Percentiles rank a stretch among this genome's conserved stretches.
phyloP scores from a whole-genome alignment of 2,113 vertebrate species.

The Pardalotus punctatus region DNA sequence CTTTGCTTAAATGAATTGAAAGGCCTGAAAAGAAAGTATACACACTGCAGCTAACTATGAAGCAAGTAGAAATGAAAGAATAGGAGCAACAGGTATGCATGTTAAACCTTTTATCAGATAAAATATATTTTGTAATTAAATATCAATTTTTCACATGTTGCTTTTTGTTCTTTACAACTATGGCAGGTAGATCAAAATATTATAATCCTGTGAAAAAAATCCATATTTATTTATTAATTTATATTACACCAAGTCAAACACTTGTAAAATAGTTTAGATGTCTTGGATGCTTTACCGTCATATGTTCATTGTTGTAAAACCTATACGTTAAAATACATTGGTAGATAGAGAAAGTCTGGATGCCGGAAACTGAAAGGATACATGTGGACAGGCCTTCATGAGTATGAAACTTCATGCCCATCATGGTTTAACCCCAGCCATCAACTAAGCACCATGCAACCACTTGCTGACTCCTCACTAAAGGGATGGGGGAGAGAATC shows the following conservation, averaged over 20 bases:
- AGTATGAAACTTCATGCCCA: not conserved
- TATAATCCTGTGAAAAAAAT: not conserved
- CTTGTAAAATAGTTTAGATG: not conserved
- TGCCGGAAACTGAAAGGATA: not conserved
- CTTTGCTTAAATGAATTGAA: not conserved
- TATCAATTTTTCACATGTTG: not conserved
- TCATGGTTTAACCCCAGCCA: not conserved
- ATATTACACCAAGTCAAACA: not conserved
- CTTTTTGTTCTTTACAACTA: not conserved
- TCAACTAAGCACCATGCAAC: not conserved
- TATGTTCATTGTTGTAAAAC: not conserved
- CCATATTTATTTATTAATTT: not conserved
- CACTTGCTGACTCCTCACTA: not conserved
- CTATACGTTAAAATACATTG: not conserved
- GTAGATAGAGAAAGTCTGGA: not conserved
- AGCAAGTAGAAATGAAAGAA: not conserved
- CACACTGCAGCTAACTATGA: not conserved
- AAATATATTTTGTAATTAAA: not conserved
- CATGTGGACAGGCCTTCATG: not conserved
- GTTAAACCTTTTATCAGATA: not conserved
- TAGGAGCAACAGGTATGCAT: not conserved
- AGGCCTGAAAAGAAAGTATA: not conserved
- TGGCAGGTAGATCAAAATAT: not conserved
- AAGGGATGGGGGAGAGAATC: not conserved
- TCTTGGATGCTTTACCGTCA: not conserved